These are phyloP conservation scores for Synergus itoensis DNA, from an alignment of 2,888 invertebrate genomes.

Conservation along the genomic window DNA sequence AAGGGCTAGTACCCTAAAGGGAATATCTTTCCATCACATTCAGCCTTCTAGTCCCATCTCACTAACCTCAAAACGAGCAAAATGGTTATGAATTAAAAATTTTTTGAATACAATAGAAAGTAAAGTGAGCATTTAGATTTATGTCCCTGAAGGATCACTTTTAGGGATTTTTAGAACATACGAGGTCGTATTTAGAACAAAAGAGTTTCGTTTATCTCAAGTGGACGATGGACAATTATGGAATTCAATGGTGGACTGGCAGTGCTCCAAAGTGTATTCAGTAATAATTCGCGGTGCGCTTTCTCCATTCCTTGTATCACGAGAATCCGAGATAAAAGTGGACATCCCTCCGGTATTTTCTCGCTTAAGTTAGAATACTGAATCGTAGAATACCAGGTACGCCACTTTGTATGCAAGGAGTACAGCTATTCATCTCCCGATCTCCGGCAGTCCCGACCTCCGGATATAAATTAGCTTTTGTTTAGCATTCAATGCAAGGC, in stretches of 20 bases:
- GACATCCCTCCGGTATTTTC: slow-evolving; percentile 20
- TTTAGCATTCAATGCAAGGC: slow-evolving; percentile 77
- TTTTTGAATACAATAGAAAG: not conserved
- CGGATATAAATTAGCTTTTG: slow-evolving; percentile 78
- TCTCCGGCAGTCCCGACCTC: slow-evolving; percentile 74
- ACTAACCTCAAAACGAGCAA: not conserved
- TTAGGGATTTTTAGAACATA: not conserved
- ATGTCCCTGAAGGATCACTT: not conserved
- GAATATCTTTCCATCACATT: not conserved
- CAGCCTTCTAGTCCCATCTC: not conserved
- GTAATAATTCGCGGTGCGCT: slow-evolving; percentile 31
- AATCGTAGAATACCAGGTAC: slow-evolving; percentile 49
- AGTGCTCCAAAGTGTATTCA: not conserved
- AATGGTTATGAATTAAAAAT: not conserved
- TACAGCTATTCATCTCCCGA: slow-evolving; percentile 77
- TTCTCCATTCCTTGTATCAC: slow-evolving; percentile 14
- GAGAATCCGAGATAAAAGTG: slow-evolving; percentile 28
- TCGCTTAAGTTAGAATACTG: slow-evolving; percentile 42
- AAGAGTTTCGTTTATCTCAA: slow-evolving; percentile 25
- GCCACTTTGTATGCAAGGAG: slow-evolving; percentile 76
- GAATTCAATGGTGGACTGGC: slow-evolving; percentile 14
- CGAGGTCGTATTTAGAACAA: not conserved
- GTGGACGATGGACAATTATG: slow-evolving; percentile 9
- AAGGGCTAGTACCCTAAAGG: slow-evolving; percentile 43
- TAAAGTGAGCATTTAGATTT: not conserved